These are phyloP conservation scores for Masnerella sp. DNA, from an alignment of 2,888 invertebrate species.

Conservation along the genomic window DNA sequence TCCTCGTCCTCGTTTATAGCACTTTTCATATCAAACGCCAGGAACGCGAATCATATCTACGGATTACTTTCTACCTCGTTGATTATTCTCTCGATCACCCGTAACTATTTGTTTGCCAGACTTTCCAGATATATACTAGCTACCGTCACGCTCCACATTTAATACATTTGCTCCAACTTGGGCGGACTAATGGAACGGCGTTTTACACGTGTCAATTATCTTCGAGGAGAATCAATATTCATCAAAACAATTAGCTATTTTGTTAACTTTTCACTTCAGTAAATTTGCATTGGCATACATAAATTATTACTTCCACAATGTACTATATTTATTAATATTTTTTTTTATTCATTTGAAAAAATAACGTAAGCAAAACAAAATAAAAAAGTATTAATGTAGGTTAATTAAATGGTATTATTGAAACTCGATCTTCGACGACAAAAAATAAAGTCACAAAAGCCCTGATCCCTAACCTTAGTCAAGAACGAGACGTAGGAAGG, in stretches of 20 bases:
- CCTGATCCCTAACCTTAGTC: constrained; percentile 73
- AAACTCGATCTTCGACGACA: constrained; percentile 49
- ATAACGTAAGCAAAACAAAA: no score
- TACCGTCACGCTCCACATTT: constrained; percentile 10
- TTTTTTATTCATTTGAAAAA: no score
- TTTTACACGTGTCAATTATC: constrained; percentile 12
- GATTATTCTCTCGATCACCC: constrained; percentile 17
- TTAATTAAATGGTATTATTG: no score
- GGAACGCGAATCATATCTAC: constrained; percentile 7
- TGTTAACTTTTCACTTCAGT: no score
- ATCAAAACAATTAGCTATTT: neutral
- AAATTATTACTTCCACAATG: no score
- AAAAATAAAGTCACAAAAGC: constrained; percentile 66
- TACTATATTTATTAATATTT: neutral
- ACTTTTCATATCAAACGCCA: constrained; percentile 37
- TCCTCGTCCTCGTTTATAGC: constrained; percentile 35
- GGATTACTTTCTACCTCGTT: constrained; percentile 30
- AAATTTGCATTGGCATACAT: no score
- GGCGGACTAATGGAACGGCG: neutral
- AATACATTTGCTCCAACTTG: constrained; percentile 31
- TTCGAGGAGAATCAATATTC: constrained; percentile 20
- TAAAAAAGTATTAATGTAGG: no score
- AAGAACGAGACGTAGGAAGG: constrained; percentile 68
- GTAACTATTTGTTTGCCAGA: neutral
- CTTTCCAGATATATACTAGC: constrained; percentile 1